Base-by-base conservation (phyloP, 2,113 vertebrate species). In the Tyrannus savana region DNA sequence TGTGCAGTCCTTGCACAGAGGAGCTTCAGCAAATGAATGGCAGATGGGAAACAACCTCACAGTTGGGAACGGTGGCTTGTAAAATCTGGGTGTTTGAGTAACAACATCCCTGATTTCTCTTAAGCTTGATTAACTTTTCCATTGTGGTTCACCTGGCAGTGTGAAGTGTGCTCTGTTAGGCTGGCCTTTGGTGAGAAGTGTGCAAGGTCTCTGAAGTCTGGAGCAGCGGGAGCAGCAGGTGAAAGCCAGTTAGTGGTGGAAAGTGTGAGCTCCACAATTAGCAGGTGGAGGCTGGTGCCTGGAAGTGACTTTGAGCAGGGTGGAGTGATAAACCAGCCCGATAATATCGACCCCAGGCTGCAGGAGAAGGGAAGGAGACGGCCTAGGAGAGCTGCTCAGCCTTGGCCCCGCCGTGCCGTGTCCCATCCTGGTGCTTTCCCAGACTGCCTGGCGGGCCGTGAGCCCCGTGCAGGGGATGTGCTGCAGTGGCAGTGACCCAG, bases 51-150 rank as follows among this genome's bases (percentile, higher is more conserved):
- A 69, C 81, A 92, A 93, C 88, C 75, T 95, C 73, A 69, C 63
- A 56, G 87, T 78, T 49, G 44, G 78, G 50, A 66, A 95, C 52
- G 49, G 72, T 1, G 7, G 53, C 72, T 89, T 78, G 62, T 87
- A 64, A 76, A 95, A 64, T 60, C 42, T 19, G 28, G 8, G 1
- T 78, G 64, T 96, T 97, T 80, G 52, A 75, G 50, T 84, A 69
- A 60, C 73, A 85, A 10, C 27, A 86, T 62, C 14, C 22, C 59
- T 94, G 74, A 92, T 95, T 97, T 97, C 62, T 79, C 92, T 77
- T 78, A 83, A 0, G 2, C 80, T 69, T 86, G 28, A 46, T 84
- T 64, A 63, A 73, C 83, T 97, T 96, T 56, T 82, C 19, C 62
- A 14, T 37, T 64, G 95, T 91, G 74, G 50, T 94, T 97, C 76